Percentiles rank a stretch among this genome's conserved stretches.
phyloP scores from a whole-genome alignment of 2,888 invertebrate genomes.

The Diabrotica balteata region DNA sequence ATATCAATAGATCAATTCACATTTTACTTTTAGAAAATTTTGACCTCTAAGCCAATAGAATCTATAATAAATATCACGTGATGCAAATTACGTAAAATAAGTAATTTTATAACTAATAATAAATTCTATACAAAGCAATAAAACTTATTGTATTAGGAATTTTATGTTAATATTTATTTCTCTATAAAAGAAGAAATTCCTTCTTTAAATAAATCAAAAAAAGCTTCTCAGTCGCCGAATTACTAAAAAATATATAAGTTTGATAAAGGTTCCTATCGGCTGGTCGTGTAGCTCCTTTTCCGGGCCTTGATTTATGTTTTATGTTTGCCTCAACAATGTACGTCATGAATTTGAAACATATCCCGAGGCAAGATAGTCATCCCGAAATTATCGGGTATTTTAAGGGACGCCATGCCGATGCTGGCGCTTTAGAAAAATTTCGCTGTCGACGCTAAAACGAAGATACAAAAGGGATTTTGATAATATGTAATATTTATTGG shows the following conservation, averaged over 20 bases:
- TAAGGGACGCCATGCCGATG: conserved; percentile 15
- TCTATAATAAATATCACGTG: too few relatives aligned
- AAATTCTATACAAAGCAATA: too few relatives aligned
- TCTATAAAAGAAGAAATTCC: too few relatives aligned
- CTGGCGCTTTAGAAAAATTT: conserved; percentile 18
- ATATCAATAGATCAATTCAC: too few relatives aligned
- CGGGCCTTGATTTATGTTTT: conserved; percentile 20
- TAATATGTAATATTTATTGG: conserved; percentile 22
- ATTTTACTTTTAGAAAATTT: too few relatives aligned
- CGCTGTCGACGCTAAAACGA: conserved; percentile 13
- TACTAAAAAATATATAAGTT: conserved; percentile 12
- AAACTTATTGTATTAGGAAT: too few relatives aligned
- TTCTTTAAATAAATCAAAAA: background rate
- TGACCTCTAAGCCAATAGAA: too few relatives aligned
- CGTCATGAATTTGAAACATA: conserved; percentile 28
- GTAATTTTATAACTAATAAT: too few relatives aligned
- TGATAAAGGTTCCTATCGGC: conserved; percentile 13
- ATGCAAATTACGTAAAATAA: too few relatives aligned
- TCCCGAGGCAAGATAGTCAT: conserved; percentile 21
- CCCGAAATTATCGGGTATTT: conserved; percentile 24
- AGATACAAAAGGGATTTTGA: conserved; percentile 21
- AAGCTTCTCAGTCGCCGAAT: background rate
- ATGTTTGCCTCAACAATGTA: conserved; percentile 22
- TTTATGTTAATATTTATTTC: too few relatives aligned
- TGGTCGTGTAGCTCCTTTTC: conserved; percentile 12